Base-by-base conservation (phyloP, 2,113 vertebrate species). In the Apodemus sylvaticus region DNA sequence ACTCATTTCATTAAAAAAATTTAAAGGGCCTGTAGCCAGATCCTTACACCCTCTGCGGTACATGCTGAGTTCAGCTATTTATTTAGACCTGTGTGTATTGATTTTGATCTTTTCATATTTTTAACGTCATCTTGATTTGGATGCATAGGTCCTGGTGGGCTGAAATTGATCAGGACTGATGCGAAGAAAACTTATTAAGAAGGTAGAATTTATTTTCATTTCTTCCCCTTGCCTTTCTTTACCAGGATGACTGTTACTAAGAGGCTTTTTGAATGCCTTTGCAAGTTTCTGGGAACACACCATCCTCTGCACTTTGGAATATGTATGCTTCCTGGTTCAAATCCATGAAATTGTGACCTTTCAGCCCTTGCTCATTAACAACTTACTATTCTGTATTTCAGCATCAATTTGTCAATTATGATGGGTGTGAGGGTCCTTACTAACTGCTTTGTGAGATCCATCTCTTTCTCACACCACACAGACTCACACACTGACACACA, bases 101-200 rank as follows among this genome's bases (percentile, higher is more conserved):
- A 94, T 96, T 96, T 93, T 93, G 53, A 95, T 93, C 58, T 96
- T 86, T 68, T 64, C 91, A 71, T 91, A 94, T 79, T 93, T 96
- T 97, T 34, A 93, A 91, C 64, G 60, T 94, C 90, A 93, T 90
- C 73, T 91, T 92, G 48, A 91, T 93, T 93, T 97, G 95, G 73
- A 94, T 76, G 91, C 70, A 74, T 90, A 62, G 9, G 31, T 5
- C 62, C 58, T 87, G 51, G 22, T 66, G 9, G 64, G 14, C 31
- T 90, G 31, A 87, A 94, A 71, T 17, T 95, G 55, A 97, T 94
- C 86, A 95, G n/a, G 36, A 89, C 29, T 83, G 70, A 85, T 76
- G 48, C 3, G 81, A 94, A 89, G 45, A 88, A 94, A 92, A 88
- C 74, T 86, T 86, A 96, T 70, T 89, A 83, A 70, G 17, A 87